A percentile compares a stretch with the other conserved stretches of the same genome.
These are phyloP conservation scores for Corapipo altera DNA, from an alignment of 2,113 vertebrate species.

Conservation along the genomic window DNA sequence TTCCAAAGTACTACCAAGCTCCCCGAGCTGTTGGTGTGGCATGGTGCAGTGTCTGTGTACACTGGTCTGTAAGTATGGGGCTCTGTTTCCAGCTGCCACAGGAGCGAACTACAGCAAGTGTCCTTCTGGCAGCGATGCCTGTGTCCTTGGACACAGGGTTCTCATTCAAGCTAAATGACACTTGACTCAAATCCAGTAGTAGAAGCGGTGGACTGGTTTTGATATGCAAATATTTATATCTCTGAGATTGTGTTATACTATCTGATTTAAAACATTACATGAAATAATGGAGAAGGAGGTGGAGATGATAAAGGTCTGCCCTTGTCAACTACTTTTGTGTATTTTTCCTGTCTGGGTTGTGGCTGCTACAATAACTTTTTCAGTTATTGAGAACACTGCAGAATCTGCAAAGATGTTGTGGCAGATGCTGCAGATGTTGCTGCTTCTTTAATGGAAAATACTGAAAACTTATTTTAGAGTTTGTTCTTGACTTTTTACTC, in stretches of 20 bases:
- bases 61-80: neutral
- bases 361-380: neutral
- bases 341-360: neutral
- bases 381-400: neutral
- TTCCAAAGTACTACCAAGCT: rapidly evolving
- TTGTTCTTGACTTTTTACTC: neutral
- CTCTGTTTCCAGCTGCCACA: neutral
- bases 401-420: neutral
- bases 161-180: neutral
- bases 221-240: neutral
- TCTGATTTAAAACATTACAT: neutral
- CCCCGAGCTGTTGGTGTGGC: neutral
- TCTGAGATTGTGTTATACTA: neutral
- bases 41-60: neutral
- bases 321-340: neutral
- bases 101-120: rapidly evolving
- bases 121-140: neutral
- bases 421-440: neutral
- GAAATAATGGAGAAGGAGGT: neutral
- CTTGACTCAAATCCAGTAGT: neutral
- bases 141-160: neutral
- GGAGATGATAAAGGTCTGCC: neutral
- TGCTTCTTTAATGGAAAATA: neutral
- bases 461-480: neutral
- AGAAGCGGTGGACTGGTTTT: neutral